Evolutionary conservation across 35 echinoderm and acorn worm species (phyloP).

Genomic region (Ophioderma brevispina): DNA sequence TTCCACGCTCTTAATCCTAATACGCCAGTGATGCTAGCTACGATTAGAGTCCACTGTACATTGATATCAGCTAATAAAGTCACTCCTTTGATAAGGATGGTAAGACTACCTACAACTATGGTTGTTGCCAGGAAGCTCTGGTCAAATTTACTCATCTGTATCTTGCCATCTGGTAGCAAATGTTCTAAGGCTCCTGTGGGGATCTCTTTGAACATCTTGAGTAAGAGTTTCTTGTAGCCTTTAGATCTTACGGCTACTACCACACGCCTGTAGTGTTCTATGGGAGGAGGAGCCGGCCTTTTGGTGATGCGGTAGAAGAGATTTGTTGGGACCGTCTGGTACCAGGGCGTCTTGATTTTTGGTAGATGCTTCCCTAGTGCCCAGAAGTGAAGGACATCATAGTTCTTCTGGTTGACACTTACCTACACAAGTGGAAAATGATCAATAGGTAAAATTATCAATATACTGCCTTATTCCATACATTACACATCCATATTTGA

Average conservation of each 20-base stretch:
- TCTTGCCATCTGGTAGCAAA: conserved; percentile 92
- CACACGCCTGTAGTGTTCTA: conserved; percentile 82
- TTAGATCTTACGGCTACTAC: conserved; percentile 93
- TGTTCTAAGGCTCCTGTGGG: conserved; percentile 86
- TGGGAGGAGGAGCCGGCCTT: conserved; percentile 62
- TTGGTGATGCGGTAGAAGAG: conserved; percentile 74
- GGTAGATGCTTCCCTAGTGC: conserved; percentile 93
- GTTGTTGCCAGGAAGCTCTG: conserved; percentile 71
- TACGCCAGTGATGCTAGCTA: conserved; percentile 68
- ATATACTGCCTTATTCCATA: too few relatives aligned
- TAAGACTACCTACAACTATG: conserved; percentile 68
- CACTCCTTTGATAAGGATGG: conserved; percentile 76
- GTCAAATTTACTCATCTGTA: conserved; percentile 86
- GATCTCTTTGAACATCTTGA: conserved; percentile 99
- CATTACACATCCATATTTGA: too few relatives aligned
- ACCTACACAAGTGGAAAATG: conserved; percentile 56
- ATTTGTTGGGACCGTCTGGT: conserved; percentile 38
- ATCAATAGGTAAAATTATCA: too few relatives aligned
- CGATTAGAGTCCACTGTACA: conserved; percentile 87
- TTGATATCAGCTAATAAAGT: conserved; percentile 86
- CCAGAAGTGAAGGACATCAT: conserved; percentile 92
- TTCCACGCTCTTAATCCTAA: conserved; percentile 82
- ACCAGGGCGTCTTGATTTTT: conserved; percentile 59
- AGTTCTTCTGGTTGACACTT: conserved; percentile 85
- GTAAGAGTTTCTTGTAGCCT: conserved; percentile 75